Conservation (phyloP, 1,140 invertebrate species). For the Anastrepha obliqua region DNA sequence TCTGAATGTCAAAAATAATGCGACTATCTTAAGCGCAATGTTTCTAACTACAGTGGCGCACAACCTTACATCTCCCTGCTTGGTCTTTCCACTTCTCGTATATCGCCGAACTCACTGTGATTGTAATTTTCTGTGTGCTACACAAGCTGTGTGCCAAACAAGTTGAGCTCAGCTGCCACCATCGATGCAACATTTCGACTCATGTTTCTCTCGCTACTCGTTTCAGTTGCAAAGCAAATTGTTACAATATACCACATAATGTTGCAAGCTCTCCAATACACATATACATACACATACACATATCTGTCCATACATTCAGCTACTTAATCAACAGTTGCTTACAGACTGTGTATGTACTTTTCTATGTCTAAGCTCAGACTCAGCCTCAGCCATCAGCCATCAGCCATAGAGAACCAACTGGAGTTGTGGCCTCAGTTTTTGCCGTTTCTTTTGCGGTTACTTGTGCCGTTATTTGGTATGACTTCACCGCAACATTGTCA, state of each 20-base stretch:
- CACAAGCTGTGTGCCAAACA: neutral
- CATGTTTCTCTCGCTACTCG: neutral
- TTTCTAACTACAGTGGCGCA: neutral
- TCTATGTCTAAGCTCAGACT: neutral
- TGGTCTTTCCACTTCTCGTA: neutral
- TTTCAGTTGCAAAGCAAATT: neutral
- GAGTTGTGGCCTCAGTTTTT: conserved; percentile 9
- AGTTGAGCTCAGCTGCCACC: neutral
- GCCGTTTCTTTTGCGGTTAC: conserved; percentile 34
- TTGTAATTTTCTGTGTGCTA: neutral
- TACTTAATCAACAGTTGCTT: conserved; percentile 4
- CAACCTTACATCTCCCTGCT: neutral
- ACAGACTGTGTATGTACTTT: neutral
- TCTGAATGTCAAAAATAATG: too few relatives aligned
- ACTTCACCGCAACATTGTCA: conserved; percentile 36
- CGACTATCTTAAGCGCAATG: neutral
- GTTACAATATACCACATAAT: conserved; percentile 45
- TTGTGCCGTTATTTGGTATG: conserved; percentile 40
- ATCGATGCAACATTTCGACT: neutral
- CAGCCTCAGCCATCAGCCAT: neutral
- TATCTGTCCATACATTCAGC: neutral
- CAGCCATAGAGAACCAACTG: neutral
- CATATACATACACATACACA: neutral
- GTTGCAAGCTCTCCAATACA: neutral
- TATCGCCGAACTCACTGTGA: neutral